Evolutionary conservation across 2,797 vertebrate genomes (phyloP), one percentile per base, ranked within the genome.

Genomic region (Acanthopagrus latus): DNA sequence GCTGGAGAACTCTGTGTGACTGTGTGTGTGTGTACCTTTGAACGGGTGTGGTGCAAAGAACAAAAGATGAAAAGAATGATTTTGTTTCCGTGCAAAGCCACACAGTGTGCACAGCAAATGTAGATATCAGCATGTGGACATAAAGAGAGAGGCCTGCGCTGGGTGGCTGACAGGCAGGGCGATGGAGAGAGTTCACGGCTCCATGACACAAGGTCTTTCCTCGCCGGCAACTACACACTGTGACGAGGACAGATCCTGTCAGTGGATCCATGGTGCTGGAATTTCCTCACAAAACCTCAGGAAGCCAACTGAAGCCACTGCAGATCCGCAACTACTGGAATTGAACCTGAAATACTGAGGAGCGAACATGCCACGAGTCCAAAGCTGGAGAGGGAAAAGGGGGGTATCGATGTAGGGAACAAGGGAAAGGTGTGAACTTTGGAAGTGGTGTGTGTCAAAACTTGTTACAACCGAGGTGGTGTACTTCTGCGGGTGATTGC

Each of bases 161-260:
- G 72, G 69, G 85, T 46, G 52, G 76, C 60, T 85, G 80, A 86
- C 50, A 64, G 71, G 74, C 74, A 72, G 59, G 64, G 67, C 77
- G 78, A 74, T 60, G 84, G 51, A 78, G 81, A 74, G 81, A 80
- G 87, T 90, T 91, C 83, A 87, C 75, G 73, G 85, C 83, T 88
- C 84, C 71, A 47, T 81, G 84, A 92, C 90, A 84, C 70, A 7
- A 64, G 73, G 81, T 87, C 83, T 85, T 90, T 91, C 86, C 90
- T 66, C 56, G 77, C 74, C 70, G 79, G 85, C 79, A 91, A 81
- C 87, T 84, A 63, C 77, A 89, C 78, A 78, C 88, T 86, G 81
- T 76, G 83, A 94, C 25, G 87, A 90, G 89, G 93, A 94, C 92
- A 94, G 92, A 89, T 91, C 84, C 92, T 93, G 92, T 94, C 92